Conservation (phyloP, 2,797 vertebrate species). For the Siniperca scherzeri region DNA sequence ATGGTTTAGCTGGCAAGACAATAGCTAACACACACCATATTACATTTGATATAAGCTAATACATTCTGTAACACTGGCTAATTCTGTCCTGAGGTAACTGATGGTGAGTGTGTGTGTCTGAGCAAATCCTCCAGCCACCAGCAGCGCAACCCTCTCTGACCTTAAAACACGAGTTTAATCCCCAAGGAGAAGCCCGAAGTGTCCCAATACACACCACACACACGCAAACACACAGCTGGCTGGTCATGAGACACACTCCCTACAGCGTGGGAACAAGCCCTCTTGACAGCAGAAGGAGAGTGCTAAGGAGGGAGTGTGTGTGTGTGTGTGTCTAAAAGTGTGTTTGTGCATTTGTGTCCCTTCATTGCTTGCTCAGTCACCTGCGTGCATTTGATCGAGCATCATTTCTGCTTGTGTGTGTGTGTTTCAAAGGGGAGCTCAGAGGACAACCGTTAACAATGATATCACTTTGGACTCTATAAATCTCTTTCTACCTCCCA, state of each 20-base stretch:
- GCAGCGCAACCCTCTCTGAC: conserved; percentile 49
- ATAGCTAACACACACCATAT: conserved; percentile 30
- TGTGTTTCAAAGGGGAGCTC: conserved; percentile 48
- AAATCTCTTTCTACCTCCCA: conserved; percentile 73
- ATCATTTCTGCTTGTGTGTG: conserved; percentile 37
- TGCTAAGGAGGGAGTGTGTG: conserved; percentile 4
- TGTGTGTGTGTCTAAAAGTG: conserved; percentile 3
- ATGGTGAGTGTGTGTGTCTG: conserved; percentile 10
- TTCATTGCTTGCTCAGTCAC: conserved; percentile 42
- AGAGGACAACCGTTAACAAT: conserved; percentile 71
- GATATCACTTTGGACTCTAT: conserved; percentile 74
- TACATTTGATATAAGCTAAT: conserved; percentile 36
- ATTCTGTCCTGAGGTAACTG: conserved; percentile 10
- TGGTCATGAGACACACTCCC: conserved; percentile 65
- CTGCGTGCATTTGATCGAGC: conserved; percentile 48
- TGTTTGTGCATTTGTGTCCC: conserved; percentile 31
- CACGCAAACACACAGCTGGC: conserved; percentile 51
- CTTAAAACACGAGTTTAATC: conserved; percentile 62
- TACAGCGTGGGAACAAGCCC: conserved; percentile 64
- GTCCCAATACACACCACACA: conserved; percentile 26
- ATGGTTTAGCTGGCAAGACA: conserved; percentile 48
- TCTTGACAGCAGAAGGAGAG: conserved; percentile 48
- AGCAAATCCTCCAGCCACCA: conserved; percentile 24
- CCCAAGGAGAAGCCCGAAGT: conserved; percentile 41
- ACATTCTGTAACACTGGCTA: conserved; percentile 20